Percentiles rank a stretch among this genome's conserved stretches.
These are phyloP conservation scores for Sisor rabdophorus DNA, from an alignment of 2,113 vertebrate species.

Conservation along the genomic window DNA sequence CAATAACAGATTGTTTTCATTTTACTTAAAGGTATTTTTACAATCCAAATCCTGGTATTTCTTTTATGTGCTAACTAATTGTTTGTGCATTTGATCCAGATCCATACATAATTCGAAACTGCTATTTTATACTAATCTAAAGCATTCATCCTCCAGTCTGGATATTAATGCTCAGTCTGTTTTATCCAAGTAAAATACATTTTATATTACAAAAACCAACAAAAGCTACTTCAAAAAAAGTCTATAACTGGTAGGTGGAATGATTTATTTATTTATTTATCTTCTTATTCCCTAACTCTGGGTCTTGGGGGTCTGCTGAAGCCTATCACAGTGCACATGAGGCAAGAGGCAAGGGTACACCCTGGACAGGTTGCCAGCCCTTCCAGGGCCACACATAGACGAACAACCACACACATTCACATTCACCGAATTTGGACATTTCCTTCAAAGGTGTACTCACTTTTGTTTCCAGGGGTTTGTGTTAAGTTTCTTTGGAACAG, in stretches of 20 bases:
- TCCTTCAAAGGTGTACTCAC: no score
- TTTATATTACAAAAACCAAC: conserved; percentile 13
- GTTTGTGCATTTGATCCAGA: conserved; percentile 8
- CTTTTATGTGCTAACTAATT: conserved; percentile 30
- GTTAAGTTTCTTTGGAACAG: no score
- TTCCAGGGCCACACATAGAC: no score
- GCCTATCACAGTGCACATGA: no score
- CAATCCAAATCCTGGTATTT: conserved; percentile 1
- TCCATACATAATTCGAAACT: conserved; percentile 25
- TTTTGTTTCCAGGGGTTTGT: no score
- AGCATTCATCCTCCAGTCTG: conserved; percentile 1
- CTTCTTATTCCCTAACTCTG: no score
- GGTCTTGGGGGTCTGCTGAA: no score
- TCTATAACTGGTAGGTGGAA: conserved; percentile 38
- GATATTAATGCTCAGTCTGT: neutral
- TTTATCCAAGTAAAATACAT: conserved; percentile 40
- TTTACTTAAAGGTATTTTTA: conserved; percentile 5
- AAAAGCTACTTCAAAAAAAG: conserved; percentile 32
- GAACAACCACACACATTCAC: no score
- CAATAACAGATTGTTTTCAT: conserved; percentile 24
- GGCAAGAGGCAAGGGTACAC: no score
- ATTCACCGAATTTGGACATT: no score
- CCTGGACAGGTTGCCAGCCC: no score
- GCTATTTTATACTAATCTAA: conserved; percentile 25
- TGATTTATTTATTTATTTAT: no score